A percentile compares a stretch with the other conserved stretches of the same genome.
phyloP scores from a whole-genome alignment of 2,113 vertebrate species.

The Dryoscopus gambensis region DNA sequence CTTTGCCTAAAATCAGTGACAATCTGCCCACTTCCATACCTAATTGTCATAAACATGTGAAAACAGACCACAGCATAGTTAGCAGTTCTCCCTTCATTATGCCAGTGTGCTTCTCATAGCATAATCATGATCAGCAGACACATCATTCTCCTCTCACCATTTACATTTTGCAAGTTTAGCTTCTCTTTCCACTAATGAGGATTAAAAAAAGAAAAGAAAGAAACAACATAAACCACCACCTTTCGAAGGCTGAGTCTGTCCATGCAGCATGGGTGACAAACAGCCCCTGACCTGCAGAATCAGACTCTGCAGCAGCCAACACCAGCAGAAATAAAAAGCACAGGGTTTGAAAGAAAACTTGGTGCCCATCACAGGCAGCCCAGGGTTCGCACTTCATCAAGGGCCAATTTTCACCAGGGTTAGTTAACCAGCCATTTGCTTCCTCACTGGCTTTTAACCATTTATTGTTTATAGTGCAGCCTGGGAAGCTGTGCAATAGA shows the following conservation, averaged over 20 bases:
- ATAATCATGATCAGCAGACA: background rate
- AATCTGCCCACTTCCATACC: background rate
- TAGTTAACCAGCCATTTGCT: background rate
- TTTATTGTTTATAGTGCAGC: background rate
- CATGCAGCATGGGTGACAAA: background rate
- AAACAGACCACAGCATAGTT: background rate
- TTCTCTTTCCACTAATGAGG: background rate
- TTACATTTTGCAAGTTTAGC: background rate
- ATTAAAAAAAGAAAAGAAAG: background rate
- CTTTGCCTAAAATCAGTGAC: constrained; percentile 4
- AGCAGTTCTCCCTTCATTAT: background rate
- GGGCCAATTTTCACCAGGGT: background rate
- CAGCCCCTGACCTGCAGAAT: background rate
- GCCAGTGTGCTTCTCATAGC: background rate
- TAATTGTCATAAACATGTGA: background rate
- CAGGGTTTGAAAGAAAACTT: background rate
- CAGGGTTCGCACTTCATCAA: background rate
- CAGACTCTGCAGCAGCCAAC: background rate
- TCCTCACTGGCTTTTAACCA: background rate
- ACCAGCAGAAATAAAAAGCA: background rate
- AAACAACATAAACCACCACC: background rate
- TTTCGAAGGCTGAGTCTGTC: background rate
- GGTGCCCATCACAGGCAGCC: background rate
- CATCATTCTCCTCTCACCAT: background rate
- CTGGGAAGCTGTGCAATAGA: background rate